phyloP scores from a whole-genome alignment of 2,888 invertebrate genomes.

The Apomyelois bistriatella region DNA sequence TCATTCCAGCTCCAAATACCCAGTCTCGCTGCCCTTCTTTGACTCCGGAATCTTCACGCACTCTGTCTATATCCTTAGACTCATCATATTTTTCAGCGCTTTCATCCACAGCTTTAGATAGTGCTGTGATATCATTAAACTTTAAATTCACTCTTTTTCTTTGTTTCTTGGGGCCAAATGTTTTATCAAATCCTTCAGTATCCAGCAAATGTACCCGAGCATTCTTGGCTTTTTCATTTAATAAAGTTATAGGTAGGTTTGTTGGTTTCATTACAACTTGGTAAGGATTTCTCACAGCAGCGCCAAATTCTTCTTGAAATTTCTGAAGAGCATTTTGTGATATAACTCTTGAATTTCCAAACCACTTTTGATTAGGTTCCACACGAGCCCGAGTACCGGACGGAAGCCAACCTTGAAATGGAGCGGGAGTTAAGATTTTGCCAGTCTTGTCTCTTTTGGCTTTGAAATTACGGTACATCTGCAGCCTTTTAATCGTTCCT shows the following conservation, averaged over 20 bases:
- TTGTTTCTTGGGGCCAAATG: slow-evolving; percentile 96
- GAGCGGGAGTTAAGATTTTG: slow-evolving; percentile 96
- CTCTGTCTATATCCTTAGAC: slow-evolving; percentile 90
- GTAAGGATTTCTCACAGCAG: slow-evolving; percentile 96
- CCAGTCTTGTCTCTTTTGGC: slow-evolving; percentile 93
- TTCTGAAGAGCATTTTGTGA: slow-evolving; percentile 94
- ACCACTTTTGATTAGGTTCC: slow-evolving; percentile 99
- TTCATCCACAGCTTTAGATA: slow-evolving; percentile 86
- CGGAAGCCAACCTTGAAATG: slow-evolving; percentile 94
- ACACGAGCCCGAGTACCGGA: slow-evolving; percentile 96
- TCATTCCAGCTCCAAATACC: slow-evolving; percentile 97
- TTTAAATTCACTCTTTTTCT: slow-evolving; percentile 93
- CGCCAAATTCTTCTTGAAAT: slow-evolving; percentile 96
- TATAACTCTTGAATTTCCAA: slow-evolving; percentile 98
- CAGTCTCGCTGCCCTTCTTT: slow-evolving; percentile 92
- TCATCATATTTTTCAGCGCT: slow-evolving; percentile 88
- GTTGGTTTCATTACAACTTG: slow-evolving; percentile 98
- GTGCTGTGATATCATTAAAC: slow-evolving; percentile 87
- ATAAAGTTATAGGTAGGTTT: slow-evolving; percentile 93
- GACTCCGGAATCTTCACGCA: slow-evolving; percentile 89
- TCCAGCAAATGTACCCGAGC: slow-evolving; percentile 96
- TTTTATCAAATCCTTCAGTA: slow-evolving; percentile 95
- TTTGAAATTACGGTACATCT: slow-evolving; percentile 99
- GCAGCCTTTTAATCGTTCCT: slow-evolving; percentile 96
- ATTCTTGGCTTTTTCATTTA: slow-evolving; percentile 95